Evolutionary conservation across 2,113 vertebrate genomes (phyloP).

Genomic region (Pantherophis guttatus): DNA sequence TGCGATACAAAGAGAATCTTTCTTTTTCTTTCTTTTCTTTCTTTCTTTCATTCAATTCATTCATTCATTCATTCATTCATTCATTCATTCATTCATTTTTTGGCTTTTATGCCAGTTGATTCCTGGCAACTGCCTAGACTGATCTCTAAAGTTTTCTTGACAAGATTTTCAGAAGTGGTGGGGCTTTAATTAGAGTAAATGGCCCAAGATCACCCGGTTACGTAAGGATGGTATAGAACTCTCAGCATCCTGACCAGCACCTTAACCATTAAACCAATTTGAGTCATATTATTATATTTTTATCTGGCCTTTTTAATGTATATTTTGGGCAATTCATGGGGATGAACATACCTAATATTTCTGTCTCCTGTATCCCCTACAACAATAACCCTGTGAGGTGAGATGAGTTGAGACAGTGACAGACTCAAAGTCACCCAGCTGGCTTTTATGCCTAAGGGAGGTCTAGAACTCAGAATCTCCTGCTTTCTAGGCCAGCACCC

Average conservation of each 20-base stretch:
- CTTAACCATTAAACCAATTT: neutral
- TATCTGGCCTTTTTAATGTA: neutral
- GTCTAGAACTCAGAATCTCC: neutral
- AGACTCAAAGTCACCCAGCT: neutral
- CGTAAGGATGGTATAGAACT: neutral
- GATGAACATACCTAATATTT: neutral
- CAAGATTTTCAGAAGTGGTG: neutral
- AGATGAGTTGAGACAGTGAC: neutral
- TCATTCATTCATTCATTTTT: neutral
- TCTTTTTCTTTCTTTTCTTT: neutral
- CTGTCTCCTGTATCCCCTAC: neutral
- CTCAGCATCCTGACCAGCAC: neutral
- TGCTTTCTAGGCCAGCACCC: neutral
- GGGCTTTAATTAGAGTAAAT: neutral
- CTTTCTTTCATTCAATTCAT: neutral
- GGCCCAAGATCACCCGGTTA: neutral
- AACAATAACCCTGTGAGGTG: neutral
- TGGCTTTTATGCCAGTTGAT: neutral
- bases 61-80: neutral
- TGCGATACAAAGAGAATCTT: neutral
- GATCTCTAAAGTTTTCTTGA: neutral
- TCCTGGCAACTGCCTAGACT: neutral
- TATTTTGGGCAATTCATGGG: neutral
- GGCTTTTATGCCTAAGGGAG: neutral
- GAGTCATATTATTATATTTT: neutral